Base-by-base conservation (phyloP, 2,888 invertebrate genomes). In the Euclidia mi region DNA sequence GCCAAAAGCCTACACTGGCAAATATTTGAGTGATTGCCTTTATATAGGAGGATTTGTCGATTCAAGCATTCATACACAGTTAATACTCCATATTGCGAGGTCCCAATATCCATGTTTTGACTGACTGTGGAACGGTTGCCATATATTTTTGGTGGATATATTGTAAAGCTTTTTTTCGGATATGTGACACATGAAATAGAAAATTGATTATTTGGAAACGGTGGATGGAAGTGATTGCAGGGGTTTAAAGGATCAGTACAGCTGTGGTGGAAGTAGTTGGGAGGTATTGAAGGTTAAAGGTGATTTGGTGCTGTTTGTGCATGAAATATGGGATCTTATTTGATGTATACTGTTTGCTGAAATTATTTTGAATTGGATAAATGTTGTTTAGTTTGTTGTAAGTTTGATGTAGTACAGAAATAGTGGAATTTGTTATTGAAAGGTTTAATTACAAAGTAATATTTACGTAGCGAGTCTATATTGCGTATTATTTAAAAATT, bases 11-110 rank as follows among this genome's bases (percentile, higher is more conserved):
- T 76, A 56, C 67, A 64, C 66, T 48, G 57, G 83, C 84, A 87
- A 90, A 89, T 88, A 85, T 89, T 84, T 87, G 85, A 88, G 78
- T 85, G 85, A 87, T 88, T 81, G 84, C 83, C 75, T 79, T 73
- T 71, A 80, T 72, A 71, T 67, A 66, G 60, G 62, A 58, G 67
- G 62, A 67, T 66, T 75, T 63, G 66, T 50, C 57, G 48, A 60
- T 64, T 67, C 46, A 45, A 56, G 57, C 47, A 49, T 57, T 41
- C 43, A 45, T 29, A 15, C 35, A 17, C 41, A 29, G 42, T 46
- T 64, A 70, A 65, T 58, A 59, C 56, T 29, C 32, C 12, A 28
- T 55, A 62, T 65, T 62, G 52, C 38, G 45, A 40, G 50, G 43
- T 41, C 32, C 42, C 52, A 51, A 68, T 61, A 58, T 66, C 32